These are phyloP conservation scores for Neolamprologus sp. DNA, from an alignment of 2,113 vertebrate species.

Conservation along the genomic window DNA sequence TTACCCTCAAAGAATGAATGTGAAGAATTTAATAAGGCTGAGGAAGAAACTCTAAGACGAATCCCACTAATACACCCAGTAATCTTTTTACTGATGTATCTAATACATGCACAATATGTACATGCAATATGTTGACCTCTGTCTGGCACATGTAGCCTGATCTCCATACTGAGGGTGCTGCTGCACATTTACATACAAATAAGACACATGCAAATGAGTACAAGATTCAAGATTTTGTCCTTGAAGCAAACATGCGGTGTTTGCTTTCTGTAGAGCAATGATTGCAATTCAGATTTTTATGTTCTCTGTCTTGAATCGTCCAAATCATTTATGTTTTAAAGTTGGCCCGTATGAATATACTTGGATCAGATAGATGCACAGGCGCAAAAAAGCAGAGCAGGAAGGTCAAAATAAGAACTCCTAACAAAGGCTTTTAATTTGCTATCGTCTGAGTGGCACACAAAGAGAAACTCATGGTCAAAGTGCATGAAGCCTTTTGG, in stretches of 20 bases:
- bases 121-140: background rate
- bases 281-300: background rate
- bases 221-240: background rate
- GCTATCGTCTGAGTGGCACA: background rate
- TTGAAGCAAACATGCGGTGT: background rate
- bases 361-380: background rate
- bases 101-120: background rate
- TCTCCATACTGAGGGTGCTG: background rate
- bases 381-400: background rate
- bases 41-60: background rate
- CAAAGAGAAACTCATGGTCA: background rate
- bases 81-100: background rate
- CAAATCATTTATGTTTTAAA: background rate
- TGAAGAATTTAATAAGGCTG: background rate
- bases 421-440: background rate
- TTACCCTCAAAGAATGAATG: background rate
- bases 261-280: background rate
- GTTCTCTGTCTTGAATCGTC: background rate
- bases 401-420: background rate
- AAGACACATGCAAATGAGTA: background rate
- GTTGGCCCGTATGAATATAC: background rate
- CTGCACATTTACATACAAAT: conserved; percentile 3
- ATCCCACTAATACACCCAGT: background rate
- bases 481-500: background rate
- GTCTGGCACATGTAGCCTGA: background rate